Conservation (phyloP, 2,888 invertebrate genomes). For the Nomada lathburiana region DNA sequence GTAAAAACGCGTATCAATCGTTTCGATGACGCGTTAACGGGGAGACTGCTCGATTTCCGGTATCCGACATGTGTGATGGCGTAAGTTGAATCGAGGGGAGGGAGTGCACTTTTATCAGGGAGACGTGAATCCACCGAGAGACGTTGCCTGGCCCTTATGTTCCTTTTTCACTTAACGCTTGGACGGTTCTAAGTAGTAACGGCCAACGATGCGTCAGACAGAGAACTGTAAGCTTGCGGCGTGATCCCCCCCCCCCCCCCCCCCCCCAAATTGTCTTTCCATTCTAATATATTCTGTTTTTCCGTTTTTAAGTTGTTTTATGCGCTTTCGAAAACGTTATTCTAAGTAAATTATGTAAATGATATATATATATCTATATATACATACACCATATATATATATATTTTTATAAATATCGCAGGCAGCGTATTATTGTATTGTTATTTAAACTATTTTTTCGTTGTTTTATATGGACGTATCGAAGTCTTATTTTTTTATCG, state of each 20-base stretch:
- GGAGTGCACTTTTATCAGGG: too few species aligned
- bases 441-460: conserved; percentile 53
- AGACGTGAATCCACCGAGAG: conserved; percentile 14
- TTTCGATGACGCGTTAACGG: conserved; percentile 19
- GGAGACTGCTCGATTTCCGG: conserved; percentile 17
- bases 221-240: background rate
- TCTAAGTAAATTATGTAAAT: conserved; percentile 58
- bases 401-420: conserved; percentile 52
- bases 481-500: conserved; percentile 51
- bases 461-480: conserved; percentile 43
- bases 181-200: conserved; percentile 27
- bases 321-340: conserved; percentile 41
- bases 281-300: conserved; percentile 32
- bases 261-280: conserved; percentile 41
- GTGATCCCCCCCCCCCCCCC: conserved; percentile 15
- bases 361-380: conserved; percentile 28
- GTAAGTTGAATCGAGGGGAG: too few species aligned
- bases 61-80: too few species aligned
- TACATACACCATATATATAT: conserved; percentile 34
- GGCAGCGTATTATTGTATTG: conserved; percentile 49
- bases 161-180: conserved; percentile 35
- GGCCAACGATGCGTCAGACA: conserved; percentile 47
- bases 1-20: conserved; percentile 11
- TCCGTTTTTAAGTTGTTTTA: conserved; percentile 49
- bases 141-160: conserved; percentile 24